Conservation (phyloP, 2,797 vertebrate genomes). For the Coccyzus lansbergi region DNA sequence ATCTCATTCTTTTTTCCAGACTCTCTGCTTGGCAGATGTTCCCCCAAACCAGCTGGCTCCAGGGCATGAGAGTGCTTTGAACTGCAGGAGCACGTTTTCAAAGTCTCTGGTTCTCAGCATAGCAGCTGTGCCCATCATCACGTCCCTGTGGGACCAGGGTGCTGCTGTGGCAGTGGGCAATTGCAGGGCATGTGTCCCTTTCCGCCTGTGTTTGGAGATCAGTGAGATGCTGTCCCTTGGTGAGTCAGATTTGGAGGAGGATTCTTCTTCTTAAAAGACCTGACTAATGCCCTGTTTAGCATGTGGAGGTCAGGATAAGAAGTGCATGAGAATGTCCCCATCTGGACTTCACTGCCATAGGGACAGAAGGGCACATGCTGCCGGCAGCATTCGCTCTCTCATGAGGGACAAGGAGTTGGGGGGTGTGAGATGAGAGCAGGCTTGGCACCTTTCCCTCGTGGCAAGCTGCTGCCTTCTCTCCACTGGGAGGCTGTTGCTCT, state of each 20-base stretch:
- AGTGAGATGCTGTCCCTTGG: not conserved
- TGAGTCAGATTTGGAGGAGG: not conserved
- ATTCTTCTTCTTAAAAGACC: not conserved
- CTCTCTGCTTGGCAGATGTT: not conserved
- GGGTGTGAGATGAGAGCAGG: not conserved
- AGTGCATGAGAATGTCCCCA: fast-evolving
- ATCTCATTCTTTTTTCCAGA: not conserved
- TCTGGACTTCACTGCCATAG: fast-evolving
- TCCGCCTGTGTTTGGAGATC: not conserved
- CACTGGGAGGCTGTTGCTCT: not conserved
- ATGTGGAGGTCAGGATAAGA: fast-evolving
- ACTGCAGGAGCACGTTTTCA: not conserved
- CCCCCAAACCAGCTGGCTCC: not conserved
- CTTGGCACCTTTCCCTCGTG: not conserved
- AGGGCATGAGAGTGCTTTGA: not conserved
- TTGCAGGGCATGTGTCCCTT: not conserved
- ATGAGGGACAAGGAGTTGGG: fast-evolving
- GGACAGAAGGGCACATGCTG: fast-evolving
- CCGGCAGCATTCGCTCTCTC: not conserved
- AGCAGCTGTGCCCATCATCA: not conserved
- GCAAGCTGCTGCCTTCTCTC: not conserved
- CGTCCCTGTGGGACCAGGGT: fast-evolving
- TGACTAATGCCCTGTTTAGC: not conserved
- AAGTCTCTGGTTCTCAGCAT: not conserved
- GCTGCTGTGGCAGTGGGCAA: fast-evolving